Evolutionary conservation across 2,888 invertebrate genomes (phyloP), one percentile per base, ranked within the genome.

Genomic region (Carabus problematicus): DNA sequence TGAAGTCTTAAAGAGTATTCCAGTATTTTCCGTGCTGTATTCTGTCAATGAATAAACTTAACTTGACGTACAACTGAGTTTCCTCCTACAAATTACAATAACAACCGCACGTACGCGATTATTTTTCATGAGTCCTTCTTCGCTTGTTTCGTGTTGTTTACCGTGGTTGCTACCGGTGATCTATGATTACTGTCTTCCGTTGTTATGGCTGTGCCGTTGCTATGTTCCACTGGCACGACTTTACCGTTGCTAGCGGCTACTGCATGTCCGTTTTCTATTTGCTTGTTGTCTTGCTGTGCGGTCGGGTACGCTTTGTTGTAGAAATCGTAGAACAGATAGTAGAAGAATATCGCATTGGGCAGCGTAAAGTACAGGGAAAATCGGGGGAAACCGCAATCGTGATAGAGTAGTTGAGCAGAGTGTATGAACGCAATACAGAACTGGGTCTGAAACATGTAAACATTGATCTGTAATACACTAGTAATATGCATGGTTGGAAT

Each of bases 271-370:
- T 47, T 18, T 56, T 29, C 56, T 56, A 45, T 70, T 70, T 8
- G 71, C 72, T n/a, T 71, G 19, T 55, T 4, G 4, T 55, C 7
- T n/a, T n/a, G n/a, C 47, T 43, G 18, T 9, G 41, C 70, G 8
- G 52, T n/a, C 7, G 70, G 70, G 79, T 93, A 94, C 0, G 92
- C 88, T 77, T 91, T 89, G 75, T 90, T 90, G 82, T 97, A 97
- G 85, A 97, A 97, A 77, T 96, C 92, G 71, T 90, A 89, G 84
- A 97, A 97, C 72, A 97, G 87, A 79, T 93, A 89, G 81, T 95
- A 94, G 85, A 97, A 97, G 86, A 97, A 93, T 63, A 95, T 88
- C 8, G 94, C 94, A 82, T 97, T 97, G 8, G 93, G 91, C 16
- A 95, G 86, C 61, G 95, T 95, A 81, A 96, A 91, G 77, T 88